Conservation (phyloP, 2,888 invertebrate genomes). For the Entomobrya proxima region DNA sequence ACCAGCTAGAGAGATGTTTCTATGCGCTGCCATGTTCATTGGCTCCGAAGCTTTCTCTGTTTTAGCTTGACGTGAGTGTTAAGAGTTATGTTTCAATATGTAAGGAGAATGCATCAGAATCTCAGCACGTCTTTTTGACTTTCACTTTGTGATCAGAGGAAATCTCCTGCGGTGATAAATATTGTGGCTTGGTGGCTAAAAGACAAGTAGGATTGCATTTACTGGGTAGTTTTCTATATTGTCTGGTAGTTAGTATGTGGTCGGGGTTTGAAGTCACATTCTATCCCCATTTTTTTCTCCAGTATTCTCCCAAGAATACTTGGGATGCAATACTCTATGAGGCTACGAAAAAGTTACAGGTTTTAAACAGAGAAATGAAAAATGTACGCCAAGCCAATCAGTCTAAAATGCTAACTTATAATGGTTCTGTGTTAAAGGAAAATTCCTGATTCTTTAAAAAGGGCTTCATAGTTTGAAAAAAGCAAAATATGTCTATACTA, state of each 20-base stretch:
- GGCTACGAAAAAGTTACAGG: too few relatives aligned
- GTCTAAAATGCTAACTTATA: too few relatives aligned
- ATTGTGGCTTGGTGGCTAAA: slow-evolving; percentile 30
- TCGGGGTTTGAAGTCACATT: background rate
- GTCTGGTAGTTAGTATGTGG: background rate
- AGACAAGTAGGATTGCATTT: background rate
- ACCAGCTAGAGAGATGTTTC: background rate
- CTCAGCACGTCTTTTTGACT: slow-evolving; percentile 57
- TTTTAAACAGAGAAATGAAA: too few relatives aligned
- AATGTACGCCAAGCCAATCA: too few relatives aligned
- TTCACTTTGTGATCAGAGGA: slow-evolving; percentile 50
- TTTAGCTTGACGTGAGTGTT: background rate
- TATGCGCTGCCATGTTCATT: background rate
- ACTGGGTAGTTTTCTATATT: too few relatives aligned
- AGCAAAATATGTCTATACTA: too few relatives aligned
- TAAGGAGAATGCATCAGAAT: slow-evolving; percentile 45
- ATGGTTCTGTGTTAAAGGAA: too few relatives aligned
- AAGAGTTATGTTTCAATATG: background rate
- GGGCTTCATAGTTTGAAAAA: too few relatives aligned
- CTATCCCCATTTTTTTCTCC: background rate
- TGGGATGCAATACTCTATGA: background rate
- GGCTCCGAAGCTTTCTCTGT: background rate
- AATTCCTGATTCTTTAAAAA: too few relatives aligned
- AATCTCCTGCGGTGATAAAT: slow-evolving; percentile 53
- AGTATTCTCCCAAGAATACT: background rate